Conservation (phyloP, 2,797 vertebrate genomes). For the Falco columbarius region DNA sequence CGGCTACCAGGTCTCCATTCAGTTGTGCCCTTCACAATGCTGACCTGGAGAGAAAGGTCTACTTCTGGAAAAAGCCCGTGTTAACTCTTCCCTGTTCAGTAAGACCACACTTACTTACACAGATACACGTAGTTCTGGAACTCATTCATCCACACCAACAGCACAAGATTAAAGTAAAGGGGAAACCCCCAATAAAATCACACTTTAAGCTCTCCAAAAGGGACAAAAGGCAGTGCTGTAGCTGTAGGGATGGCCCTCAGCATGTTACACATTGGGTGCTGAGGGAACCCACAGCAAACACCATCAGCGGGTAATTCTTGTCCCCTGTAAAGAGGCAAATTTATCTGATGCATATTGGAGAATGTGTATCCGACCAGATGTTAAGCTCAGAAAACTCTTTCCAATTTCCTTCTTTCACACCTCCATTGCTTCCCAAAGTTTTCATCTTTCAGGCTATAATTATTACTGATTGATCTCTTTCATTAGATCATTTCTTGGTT, state of each 20-base stretch:
- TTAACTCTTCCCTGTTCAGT: fast-evolving
- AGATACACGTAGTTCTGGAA: background rate
- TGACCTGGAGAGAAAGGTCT: background rate
- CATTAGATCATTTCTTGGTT: background rate
- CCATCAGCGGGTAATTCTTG: fast-evolving
- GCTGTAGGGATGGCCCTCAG: background rate
- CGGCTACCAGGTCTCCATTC: background rate
- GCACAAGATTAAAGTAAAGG: background rate
- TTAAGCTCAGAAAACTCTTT: background rate
- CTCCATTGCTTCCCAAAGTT: background rate
- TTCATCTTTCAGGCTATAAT: background rate
- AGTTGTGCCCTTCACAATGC: background rate
- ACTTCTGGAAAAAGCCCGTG: background rate
- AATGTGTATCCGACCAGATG: background rate
- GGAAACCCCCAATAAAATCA: background rate
- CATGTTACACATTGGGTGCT: fast-evolving
- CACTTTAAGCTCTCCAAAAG: background rate
- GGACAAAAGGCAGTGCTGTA: background rate
- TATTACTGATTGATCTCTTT: background rate
- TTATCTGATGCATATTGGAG: background rate
- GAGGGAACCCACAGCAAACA: background rate
- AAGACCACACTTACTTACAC: background rate
- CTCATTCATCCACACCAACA: background rate
- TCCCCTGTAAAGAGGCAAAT: background rate
- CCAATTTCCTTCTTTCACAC: background rate